Conservation (phyloP, 2,113 vertebrate genomes). For the Sterrhoptilus dennistouni region DNA sequence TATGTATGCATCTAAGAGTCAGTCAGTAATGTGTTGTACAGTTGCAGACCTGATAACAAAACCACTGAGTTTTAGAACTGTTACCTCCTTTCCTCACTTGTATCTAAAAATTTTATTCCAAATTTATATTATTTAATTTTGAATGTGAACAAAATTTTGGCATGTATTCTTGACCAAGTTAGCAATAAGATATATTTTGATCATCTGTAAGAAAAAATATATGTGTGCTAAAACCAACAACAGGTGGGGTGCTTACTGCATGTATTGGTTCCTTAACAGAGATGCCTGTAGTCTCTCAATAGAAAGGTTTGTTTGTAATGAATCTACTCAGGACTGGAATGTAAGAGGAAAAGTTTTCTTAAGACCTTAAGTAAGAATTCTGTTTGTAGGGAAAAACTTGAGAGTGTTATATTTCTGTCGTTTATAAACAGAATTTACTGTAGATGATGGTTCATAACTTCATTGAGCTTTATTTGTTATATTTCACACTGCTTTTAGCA, state of each 20-base stretch:
- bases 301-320: slow-evolving; percentile 19
- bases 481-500: slow-evolving; percentile 74
- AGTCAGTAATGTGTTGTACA: background rate
- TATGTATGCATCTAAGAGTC: background rate
- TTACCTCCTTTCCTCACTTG: background rate
- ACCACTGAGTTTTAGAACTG: background rate
- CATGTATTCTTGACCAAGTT: background rate
- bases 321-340: background rate
- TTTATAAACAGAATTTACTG: slow-evolving; percentile 35
- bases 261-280: background rate
- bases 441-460: slow-evolving; percentile 56
- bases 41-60: background rate
- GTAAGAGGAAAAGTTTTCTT: background rate
- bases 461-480: slow-evolving; percentile 60
- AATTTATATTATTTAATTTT: background rate
- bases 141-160: background rate
- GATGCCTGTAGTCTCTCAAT: background rate
- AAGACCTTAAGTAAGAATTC: background rate
- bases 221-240: background rate
- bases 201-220: background rate
- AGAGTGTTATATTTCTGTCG: slow-evolving; percentile 5
- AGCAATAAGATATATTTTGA: background rate
- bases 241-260: background rate
- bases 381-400: background rate
- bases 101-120: background rate